Conservation (phyloP, 2,888 invertebrate species). For the Leptogaster cylindrica region DNA sequence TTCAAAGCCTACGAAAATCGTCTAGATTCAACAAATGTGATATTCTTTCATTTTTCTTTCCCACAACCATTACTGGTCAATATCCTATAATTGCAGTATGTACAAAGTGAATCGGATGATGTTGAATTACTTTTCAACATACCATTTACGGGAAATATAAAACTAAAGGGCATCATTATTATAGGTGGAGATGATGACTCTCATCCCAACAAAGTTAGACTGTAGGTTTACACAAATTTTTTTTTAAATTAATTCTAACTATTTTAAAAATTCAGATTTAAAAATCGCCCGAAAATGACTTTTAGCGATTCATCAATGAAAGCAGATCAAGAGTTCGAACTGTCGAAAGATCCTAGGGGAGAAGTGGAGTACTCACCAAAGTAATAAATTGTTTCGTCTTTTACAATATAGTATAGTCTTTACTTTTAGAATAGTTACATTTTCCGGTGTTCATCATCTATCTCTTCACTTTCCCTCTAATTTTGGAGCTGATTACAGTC, state of each 20-base stretch:
- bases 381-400: constrained; percentile 65
- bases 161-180: constrained; percentile 91
- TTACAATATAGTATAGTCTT: not conserved
- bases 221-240: constrained; percentile 69
- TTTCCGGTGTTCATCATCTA: constrained; percentile 87
- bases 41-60: not conserved
- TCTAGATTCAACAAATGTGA: constrained; percentile 76
- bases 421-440: constrained; percentile 62
- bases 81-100: constrained; percentile 70
- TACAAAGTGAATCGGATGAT: constrained; percentile 95
- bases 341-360: constrained; percentile 79
- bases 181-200: constrained; percentile 86
- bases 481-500: constrained; percentile 84
- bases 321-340: constrained; percentile 89
- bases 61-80: not conserved
- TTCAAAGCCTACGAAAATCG: constrained; percentile 93
- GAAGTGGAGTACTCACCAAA: constrained; percentile 87
- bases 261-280: constrained; percentile 71
- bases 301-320: constrained; percentile 82
- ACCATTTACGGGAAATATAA: constrained; percentile 94
- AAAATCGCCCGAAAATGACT: constrained; percentile 92
- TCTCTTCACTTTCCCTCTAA: constrained; percentile 90
- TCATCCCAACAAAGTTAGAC: constrained; percentile 84
- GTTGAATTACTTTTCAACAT: constrained; percentile 96
- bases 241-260: no score